Percentiles rank a stretch among this genome's conserved stretches.
Conservation (phyloP, 2,888 invertebrate species). For the Lasiommata megera region DNA sequence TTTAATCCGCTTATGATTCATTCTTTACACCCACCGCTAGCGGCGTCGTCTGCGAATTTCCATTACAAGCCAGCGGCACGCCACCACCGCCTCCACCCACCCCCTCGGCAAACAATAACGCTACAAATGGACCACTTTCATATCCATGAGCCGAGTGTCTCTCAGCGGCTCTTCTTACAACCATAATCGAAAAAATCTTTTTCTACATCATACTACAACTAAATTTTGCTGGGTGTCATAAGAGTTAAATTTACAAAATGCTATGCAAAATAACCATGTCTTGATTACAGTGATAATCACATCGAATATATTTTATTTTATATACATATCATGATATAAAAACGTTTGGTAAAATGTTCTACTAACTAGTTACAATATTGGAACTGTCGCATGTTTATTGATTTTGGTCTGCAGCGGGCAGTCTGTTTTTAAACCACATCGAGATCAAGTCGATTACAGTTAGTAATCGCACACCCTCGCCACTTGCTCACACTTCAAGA, state of each 20-base stretch:
- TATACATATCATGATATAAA: too few species aligned
- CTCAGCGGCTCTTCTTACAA: conserved; percentile 27
- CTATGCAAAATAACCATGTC: too few species aligned
- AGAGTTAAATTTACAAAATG: neutral
- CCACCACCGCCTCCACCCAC: conserved; percentile 43
- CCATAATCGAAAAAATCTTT: conserved; percentile 23
- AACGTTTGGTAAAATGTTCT: too few species aligned
- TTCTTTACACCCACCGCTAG: conserved; percentile 32
- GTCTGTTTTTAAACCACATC: conserved; percentile 68
- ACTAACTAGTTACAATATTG: too few species aligned
- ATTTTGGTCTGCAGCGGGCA: conserved; percentile 36
- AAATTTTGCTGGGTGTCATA: neutral
- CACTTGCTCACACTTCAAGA: conserved; percentile 48
- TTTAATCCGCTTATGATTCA: conserved; percentile 19
- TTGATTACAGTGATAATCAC: too few species aligned
- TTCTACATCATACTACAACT: neutral
- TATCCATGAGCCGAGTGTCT: conserved; percentile 35
- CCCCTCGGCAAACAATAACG: conserved; percentile 41
- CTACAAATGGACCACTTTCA: conserved; percentile 33
- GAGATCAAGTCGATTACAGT: conserved; percentile 76
- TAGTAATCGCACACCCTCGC: conserved; percentile 68
- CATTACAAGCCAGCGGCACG: conserved; percentile 52
- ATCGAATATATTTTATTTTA: too few species aligned
- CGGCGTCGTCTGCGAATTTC: conserved; percentile 61
- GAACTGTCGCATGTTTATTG: neutral